Base-by-base conservation (phyloP, 92 coral and sea anemone genomes). In the Parazoanthus darwini region DNA sequence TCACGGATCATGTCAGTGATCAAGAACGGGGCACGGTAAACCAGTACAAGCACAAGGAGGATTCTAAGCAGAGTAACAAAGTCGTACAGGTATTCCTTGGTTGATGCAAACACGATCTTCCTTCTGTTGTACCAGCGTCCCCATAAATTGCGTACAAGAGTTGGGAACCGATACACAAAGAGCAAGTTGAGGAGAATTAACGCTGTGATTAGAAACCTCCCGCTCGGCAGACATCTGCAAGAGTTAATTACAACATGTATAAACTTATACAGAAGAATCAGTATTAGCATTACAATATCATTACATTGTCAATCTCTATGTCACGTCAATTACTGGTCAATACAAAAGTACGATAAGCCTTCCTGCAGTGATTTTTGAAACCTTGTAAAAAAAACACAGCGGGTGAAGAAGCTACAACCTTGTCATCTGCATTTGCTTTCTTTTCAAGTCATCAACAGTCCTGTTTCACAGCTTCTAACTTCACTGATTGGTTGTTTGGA, bases 111-210 rank as follows among this genome's bases (percentile, higher is more conserved):
- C 46, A 95, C 92, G n/a, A 95, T 95, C 72, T 91, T 93, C 80
- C 92, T 96, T 48, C 99, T 94, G 86, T 97, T 93, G 75, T 95
- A 97, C 98, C 97, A 97, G 33, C 96, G 98, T n/a, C 91, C 92
- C 70, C 90, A 97, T 37, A 97, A 92, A 77, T 94, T 89, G 77
- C 87, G 88, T 56, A 97, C 83, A 68, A 97, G 91, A 6, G 88
- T 85, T 46, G 99, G 99, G 42, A 96, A 98, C 23, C 99, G 99
- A 90, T 97, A 97, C 22, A 97, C 81, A 33, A 97, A 74, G 25
- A 94, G 78, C 66, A 97, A 43, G 91, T 97, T 97, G 44, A 95
- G 78, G 42, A 97, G 86, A 51, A 95, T 86, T 26, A 97, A 89
- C 70, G 92, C 26, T 29, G 92, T 65, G 36, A 76, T 70, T 20